These are phyloP conservation scores for Drosophila pseudoananassae DNA, from an alignment of 1,140 invertebrate genomes.

Conservation along the genomic window DNA sequence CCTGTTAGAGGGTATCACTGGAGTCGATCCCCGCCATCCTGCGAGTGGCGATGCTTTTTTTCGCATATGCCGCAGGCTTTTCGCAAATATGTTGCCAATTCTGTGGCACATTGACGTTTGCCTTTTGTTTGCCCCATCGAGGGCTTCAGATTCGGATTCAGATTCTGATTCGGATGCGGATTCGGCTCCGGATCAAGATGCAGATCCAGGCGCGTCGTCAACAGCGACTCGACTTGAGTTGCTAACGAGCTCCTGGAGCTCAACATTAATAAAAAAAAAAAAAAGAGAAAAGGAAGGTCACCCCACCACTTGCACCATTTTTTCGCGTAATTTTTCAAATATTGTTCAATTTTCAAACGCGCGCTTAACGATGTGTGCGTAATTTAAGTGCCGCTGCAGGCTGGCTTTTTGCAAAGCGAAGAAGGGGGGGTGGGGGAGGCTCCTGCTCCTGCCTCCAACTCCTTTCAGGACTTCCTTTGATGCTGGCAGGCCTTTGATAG, in stretches of 20 bases:
- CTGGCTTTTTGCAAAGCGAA: too few species aligned
- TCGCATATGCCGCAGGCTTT: slow-evolving; percentile 41
- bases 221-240: slow-evolving; percentile 81
- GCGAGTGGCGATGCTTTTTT: slow-evolving; percentile 10
- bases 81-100: slow-evolving; percentile 83
- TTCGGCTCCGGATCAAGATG: slow-evolving; percentile 1
- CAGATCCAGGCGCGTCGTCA: slow-evolving; percentile 52
- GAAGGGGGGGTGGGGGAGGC: background rate
- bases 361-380: slow-evolving; percentile 81
- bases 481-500: slow-evolving; percentile 38
- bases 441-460: background rate
- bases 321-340: slow-evolving; percentile 80
- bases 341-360: slow-evolving; percentile 83
- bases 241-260: slow-evolving; percentile 72
- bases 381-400: slow-evolving; percentile 78
- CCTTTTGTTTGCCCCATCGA: slow-evolving; percentile 61
- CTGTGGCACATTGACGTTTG: slow-evolving; percentile 75
- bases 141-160: too few species aligned
- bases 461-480: slow-evolving; percentile 75
- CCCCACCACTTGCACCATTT: background rate
- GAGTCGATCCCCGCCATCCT: background rate
- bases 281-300: too few species aligned
- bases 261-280: slow-evolving; percentile 75
- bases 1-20: background rate
- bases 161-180: background rate